These are phyloP conservation scores for Cossypha niveicapilla DNA, from an alignment of 2,797 vertebrate genomes.

Conservation along the genomic window DNA sequence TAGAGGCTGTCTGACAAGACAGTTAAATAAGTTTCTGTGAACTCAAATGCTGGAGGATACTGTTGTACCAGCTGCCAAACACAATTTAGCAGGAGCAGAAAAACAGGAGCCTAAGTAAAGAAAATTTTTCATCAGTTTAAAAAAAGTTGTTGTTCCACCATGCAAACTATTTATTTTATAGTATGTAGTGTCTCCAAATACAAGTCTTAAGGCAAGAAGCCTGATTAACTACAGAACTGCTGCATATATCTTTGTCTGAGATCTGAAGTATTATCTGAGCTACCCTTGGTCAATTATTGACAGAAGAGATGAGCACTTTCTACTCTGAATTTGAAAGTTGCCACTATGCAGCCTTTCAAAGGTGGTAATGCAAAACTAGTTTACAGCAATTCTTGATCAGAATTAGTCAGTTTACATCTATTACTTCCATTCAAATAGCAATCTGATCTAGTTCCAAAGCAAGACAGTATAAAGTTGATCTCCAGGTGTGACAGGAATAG, in stretches of 20 bases:
- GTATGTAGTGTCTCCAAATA: background rate
- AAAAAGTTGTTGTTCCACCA: background rate
- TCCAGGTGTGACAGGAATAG: background rate
- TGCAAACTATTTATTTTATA: background rate
- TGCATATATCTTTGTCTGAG: background rate
- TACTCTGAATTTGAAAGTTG: background rate
- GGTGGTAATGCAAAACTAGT: background rate
- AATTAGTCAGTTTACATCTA: background rate
- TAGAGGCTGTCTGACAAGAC: constrained; percentile 87
- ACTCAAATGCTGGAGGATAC: constrained; percentile 83
- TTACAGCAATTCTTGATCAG: background rate
- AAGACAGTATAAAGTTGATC: background rate
- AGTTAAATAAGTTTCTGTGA: constrained; percentile 88
- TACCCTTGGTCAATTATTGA: background rate
- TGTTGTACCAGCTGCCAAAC: constrained; percentile 87
- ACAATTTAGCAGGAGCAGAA: constrained; percentile 86
- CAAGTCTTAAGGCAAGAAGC: background rate
- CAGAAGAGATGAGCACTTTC: background rate
- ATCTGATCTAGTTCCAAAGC: background rate
- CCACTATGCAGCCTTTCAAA: background rate
- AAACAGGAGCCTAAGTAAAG: constrained; percentile 79
- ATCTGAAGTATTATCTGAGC: background rate
- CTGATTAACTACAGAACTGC: background rate
- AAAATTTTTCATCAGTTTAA: background rate
- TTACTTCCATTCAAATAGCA: background rate